Evolutionary conservation across 2,888 invertebrate genomes (phyloP), one percentile per base, ranked within the genome.

Genomic region (Hesperia comma): DNA sequence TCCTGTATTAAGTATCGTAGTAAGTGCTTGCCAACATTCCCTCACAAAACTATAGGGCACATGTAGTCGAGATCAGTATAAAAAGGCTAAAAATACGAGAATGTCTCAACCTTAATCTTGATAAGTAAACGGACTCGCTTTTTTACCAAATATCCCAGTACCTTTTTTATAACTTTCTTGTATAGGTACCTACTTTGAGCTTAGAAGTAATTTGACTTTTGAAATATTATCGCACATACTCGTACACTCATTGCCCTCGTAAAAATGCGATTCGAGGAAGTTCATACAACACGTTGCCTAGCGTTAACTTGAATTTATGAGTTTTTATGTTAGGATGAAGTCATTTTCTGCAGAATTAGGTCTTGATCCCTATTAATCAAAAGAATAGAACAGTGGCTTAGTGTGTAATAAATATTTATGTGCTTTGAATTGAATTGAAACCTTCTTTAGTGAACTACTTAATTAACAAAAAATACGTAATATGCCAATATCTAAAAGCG

Each of bases 81-180:
- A 62, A 62, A 62, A 54, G 54, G 43, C 62, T 55, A 17, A 62
- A 61, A 62, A 55, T 62, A 55, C 62, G 62, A 62, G 54, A 43
- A 61, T 61, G 63, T 82, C 79, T 80, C 77, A 79, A 79, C 82
- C 83, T 80, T 80, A 83, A 83, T 83, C 79, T 80, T 76, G 77
- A 77, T 78, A 77, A 75, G 78, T 79, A 80, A 80, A 77, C 75
- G 81, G 54, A 62, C 62, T 62, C 54, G 7, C 17, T 32, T 43
- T 74, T 57, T 79, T 79, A 79, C 78, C 79, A 80, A 81, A 82
- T 80, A 83, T 66, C 64, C 78, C 79, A 77, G 74, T 67, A 76
- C 75, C 73, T 76, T 75, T 81, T 85, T 82, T 80, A 82, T 77
- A 75, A 81, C 79, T 77, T 81, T 74, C 79, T 76, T 78, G n/a